phyloP scores from a whole-genome alignment of 2,797 vertebrate genomes.

The Bradypus variegatus region DNA sequence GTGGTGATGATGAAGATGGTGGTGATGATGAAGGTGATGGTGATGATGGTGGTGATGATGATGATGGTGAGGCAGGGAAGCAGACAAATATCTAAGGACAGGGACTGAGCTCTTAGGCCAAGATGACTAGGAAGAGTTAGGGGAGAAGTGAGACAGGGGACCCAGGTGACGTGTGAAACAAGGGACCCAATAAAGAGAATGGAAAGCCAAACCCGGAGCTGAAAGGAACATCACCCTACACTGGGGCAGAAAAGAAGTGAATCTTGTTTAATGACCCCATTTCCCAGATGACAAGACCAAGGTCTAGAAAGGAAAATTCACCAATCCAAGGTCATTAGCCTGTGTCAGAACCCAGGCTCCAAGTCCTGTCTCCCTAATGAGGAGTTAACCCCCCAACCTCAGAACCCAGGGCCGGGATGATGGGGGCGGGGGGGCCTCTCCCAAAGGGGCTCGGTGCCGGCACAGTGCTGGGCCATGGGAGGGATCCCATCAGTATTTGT shows the following conservation, averaged over 20 bases:
- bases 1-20: fast-evolving
- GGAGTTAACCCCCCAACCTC: neutral
- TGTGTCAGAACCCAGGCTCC: neutral
- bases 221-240: neutral
- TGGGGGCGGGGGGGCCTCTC: neutral
- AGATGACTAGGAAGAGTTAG: neutral
- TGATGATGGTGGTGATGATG: too few species aligned
- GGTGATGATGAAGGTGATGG: fast-evolving
- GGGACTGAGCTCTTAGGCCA: neutral
- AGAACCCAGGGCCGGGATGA: neutral
- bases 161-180: neutral
- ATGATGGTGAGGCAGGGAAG: neutral
- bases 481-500: neutral
- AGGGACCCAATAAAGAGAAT: neutral
- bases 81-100: neutral
- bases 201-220: neutral
- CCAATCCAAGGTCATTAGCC: neutral
- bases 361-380: neutral
- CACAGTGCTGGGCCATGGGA: neutral
- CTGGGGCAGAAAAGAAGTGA: neutral
- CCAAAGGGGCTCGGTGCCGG: neutral
- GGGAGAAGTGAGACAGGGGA: neutral
- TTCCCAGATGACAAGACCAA: neutral
- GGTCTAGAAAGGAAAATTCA: neutral
- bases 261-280: neutral